Conservation (phyloP, 2,797 vertebrate species). For the Alfaro cultratus region DNA sequence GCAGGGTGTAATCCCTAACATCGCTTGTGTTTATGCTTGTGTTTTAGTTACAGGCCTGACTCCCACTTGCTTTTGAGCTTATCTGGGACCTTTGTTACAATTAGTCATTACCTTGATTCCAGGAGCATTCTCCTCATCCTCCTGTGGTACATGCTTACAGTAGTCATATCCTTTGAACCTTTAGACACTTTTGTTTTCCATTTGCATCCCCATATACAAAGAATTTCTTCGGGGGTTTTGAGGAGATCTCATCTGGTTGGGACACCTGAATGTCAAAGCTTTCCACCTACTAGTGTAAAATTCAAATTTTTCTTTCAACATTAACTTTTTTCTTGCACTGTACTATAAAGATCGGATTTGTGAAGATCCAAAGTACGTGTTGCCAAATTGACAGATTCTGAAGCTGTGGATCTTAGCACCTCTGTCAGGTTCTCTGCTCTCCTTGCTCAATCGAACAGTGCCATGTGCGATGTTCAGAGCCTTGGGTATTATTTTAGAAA, state of each 20-base stretch:
- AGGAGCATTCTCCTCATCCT: conserved; percentile 42
- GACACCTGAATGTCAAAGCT: neutral
- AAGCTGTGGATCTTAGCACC: neutral
- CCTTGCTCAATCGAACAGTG: neutral
- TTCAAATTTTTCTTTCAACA: neutral
- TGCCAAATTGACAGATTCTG: neutral
- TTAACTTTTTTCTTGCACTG: neutral
- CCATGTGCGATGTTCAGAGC: neutral
- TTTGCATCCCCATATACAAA: neutral
- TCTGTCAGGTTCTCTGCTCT: neutral
- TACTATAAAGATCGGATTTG: neutral
- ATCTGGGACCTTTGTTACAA: conserved; percentile 65
- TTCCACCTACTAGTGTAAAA: neutral
- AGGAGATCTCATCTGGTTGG: neutral
- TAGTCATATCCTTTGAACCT: neutral
- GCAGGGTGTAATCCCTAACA: conserved; percentile 73
- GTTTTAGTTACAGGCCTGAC: conserved; percentile 82
- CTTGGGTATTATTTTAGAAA: neutral
- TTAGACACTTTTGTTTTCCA: neutral
- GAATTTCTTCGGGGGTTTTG: neutral
- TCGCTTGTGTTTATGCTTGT: conserved; percentile 77
- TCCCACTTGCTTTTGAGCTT: conserved; percentile 77
- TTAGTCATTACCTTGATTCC: conserved; percentile 52
- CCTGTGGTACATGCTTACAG: conserved; percentile 49
- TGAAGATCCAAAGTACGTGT: neutral